Evolutionary conservation across 2,888 invertebrate species (phyloP), one percentile per base, ranked within the genome.

Genomic region (Epistrophe grossulariae): DNA sequence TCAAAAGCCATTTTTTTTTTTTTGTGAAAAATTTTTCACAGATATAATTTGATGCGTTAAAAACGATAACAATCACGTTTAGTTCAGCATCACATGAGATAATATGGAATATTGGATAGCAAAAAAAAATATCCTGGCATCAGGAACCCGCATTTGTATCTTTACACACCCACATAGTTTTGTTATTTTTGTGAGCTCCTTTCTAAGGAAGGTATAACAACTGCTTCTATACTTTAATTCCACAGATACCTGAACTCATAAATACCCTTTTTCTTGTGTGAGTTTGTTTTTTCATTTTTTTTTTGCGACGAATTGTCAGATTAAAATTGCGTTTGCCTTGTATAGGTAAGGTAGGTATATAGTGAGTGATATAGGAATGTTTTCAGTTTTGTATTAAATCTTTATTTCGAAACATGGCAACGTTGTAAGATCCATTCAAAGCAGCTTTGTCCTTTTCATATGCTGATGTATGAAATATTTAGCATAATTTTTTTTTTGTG

Each of bases 101-200:
- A 15, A 35, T 17, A 8, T 52, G 38, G 50, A 71, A 74, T 48
- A 55, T 74, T 57, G 8, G 72, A 38, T 35, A 52, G 48, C 40
- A 60, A n/a, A 68, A 50, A 60, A n/a, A 68, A 35, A 52, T 72
- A 68, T 80, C 72, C 84, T 77, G 57, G 31, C 71, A 24, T 24
- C 24, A 76, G 72, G 45, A 80, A 80, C 84, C 84, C 77, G 84
- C 84, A 80, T 84, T 72, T 13, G 57, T 55, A 52, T 62, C 45
- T 35, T n/a, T 48, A 80, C 84, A 77, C 84, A 77, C 84, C 81
- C 84, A 84, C 84, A 80, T 80, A n/a, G 60, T 19, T 72, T 79
- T 64, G 9, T 48, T 50, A 66, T 11, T 62, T 24, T 24, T 48
- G 0, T 9, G 43, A 28, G 8, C 24, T 60, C 60, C 19, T 38